These are phyloP conservation scores for Paralvinella palmiformis DNA, from an alignment of 1,140 invertebrate species.

Conservation along the genomic window DNA sequence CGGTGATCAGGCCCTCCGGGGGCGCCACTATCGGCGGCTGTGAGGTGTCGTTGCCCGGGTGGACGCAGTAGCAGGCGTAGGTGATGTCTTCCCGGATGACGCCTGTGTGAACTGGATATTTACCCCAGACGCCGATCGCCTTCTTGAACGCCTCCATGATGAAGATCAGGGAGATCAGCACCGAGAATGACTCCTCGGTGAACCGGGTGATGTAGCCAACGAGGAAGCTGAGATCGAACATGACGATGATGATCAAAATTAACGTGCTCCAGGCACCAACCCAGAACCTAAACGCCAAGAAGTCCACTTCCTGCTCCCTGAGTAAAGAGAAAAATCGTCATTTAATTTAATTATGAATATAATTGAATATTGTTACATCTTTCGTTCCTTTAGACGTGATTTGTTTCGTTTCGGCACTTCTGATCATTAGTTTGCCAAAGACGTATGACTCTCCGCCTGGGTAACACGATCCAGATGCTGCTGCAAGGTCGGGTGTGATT, in stretches of 20 bases:
- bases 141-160: constrained; percentile 84
- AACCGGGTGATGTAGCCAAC: constrained; percentile 97
- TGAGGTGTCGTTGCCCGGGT: background rate
- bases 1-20: background rate
- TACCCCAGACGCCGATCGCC: constrained; percentile 31
- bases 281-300: constrained; percentile 87
- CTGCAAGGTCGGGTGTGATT: too few relatives aligned
- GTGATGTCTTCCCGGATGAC: constrained; percentile 1
- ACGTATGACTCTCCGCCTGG: too few relatives aligned
- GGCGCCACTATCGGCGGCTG: background rate
- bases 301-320: constrained; percentile 69
- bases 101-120: constrained; percentile 18
- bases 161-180: constrained; percentile 97
- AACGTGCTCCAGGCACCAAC: constrained; percentile 88
- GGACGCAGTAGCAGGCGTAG: background rate
- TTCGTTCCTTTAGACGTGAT: too few relatives aligned
- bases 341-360: too few relatives aligned
- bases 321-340: constrained; percentile 6
- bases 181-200: constrained; percentile 98
- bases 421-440: too few relatives aligned
- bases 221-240: constrained; percentile 90
- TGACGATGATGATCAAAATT: constrained; percentile 82
- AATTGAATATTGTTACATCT: too few relatives aligned
- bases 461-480: too few relatives aligned
- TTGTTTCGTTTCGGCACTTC: too few relatives aligned